Evolutionary conservation across 2,888 invertebrate species (phyloP), one percentile per base, ranked within the genome.

Genomic region (Drosophila ezoana): DNA sequence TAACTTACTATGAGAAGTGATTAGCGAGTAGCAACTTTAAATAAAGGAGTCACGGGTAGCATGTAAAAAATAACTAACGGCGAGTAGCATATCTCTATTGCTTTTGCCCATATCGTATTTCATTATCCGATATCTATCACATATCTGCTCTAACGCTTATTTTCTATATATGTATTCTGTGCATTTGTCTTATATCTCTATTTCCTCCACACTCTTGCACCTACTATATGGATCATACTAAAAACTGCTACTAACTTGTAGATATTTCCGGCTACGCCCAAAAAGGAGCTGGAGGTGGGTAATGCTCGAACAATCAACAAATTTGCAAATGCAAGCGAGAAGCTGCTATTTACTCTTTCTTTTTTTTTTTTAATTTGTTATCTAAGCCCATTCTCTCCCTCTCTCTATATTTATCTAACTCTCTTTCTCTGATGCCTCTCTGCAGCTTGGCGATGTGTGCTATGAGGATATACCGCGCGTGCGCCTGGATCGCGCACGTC

Each of bases 401-500:
- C 5, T 64, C 13, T 28, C 8, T 41, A 4, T 49, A 3, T 20
- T 33, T 57, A 28, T 8, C 8, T 28, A 28, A 28, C 28, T 28
- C 28, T 28, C 8, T 8, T 28, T 28, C 28, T 28, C 28, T 28
- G 28, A 2, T 28, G 8, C 14, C 11, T n/a, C 5, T 23, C 10
- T 14, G 38, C 65, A 92, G 92, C 77, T 92, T 61, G 91, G 92
- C 35, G 92, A 92, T 82, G 90, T 91, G 13, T 85, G 92, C 53
- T 92, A 92, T 70, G 92, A 92, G 78, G 92, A 92, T 76, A 92
- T 95, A 73, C 95, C 95, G 23, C 93, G 95, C 3, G 93, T 95
- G 3, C 94, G 95, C 35, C 92, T 95, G 75, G 95, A 95, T 89
- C 95, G 95, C 1, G 94, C 95, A 0, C 94, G 95, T 48, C 93